These are phyloP conservation scores for Dorcus parallelipipedus DNA, from an alignment of 2,888 invertebrate genomes.

Conservation along the genomic window DNA sequence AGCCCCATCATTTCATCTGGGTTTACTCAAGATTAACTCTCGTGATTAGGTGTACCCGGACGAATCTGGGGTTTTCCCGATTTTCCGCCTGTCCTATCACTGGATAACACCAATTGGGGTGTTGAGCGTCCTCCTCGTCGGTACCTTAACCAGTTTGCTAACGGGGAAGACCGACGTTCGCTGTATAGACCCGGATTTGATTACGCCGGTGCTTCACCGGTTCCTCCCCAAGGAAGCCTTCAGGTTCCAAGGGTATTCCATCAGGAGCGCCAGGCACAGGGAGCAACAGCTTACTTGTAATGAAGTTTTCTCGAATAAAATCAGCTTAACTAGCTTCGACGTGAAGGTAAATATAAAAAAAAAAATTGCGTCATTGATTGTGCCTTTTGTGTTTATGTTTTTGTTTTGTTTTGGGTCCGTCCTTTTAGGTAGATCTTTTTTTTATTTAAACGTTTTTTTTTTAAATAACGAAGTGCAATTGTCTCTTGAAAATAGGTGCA, in stretches of 20 bases:
- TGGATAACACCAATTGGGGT: conserved; percentile 78
- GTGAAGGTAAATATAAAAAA: conserved; percentile 6
- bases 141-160: conserved; percentile 61
- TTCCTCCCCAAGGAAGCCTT: conserved; percentile 33
- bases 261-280: conserved; percentile 11
- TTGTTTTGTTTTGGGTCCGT: no score
- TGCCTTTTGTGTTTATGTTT: no score
- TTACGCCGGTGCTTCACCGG: conserved; percentile 61
- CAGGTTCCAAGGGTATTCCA: conserved; percentile 14
- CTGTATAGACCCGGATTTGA: conserved; percentile 56
- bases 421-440: no score
- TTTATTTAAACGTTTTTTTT: no score
- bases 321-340: conserved; percentile 9
- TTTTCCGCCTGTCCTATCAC: conserved; percentile 76
- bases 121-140: conserved; percentile 63
- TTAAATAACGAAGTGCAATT: no score
- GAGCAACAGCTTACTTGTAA: conserved; percentile 8
- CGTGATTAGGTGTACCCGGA: conserved; percentile 34
- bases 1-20: not conserved
- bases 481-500: no score
- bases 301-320: conserved; percentile 10
- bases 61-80: conserved; percentile 61
- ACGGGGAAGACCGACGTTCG: conserved; percentile 54
- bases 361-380: not conserved
- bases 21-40: no score